Evolutionary conservation across 2,888 invertebrate species (phyloP), one percentile per base, ranked within the genome.

Genomic region (Drosophila maculinotata): DNA sequence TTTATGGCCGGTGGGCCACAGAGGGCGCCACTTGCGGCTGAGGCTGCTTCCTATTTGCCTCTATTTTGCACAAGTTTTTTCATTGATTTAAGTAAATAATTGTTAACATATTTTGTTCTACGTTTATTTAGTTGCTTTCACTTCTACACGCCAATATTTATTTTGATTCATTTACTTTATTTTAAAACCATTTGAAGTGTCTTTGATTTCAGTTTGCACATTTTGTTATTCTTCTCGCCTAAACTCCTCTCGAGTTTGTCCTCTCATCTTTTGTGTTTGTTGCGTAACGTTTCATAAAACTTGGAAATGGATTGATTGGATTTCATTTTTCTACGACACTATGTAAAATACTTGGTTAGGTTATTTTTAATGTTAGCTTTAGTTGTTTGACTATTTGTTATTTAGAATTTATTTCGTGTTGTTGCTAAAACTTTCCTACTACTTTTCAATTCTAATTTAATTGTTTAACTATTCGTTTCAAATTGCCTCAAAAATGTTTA

Each of bases 181-280:
- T 68, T 79, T 62, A 75, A 80, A 82, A 79, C 65, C 80, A 54
- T 80, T 68, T 79, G 59, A 74, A 76, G 62, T 79, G 54, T 71
- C 76, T 81, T 81, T 81, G 83, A 81, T 83, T 81, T 76, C 47
- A 69, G 57, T 81, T 80, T 83, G 80, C 80, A 81, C 83, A 80
- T 81, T 75, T 63, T 78, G 69, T 80, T 71, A 12, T 15, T 23
- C 12, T 15, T 35, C 28, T 1, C 26, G 1, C 1, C 9, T 36
- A n/a, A 31, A 36, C 35, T 10, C 0, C 8, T 39, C 38, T 45
- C 5, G n/a, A 25, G 8, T 5, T 31, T 51, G 76, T 76, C 75
- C 79, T 57, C 77, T 67, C 79, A 53, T 59, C 68, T 30, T 42
- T 15, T 48, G 48, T 56, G 48, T 78, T 20, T 20, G 20, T 20